Evolutionary conservation across 2,113 vertebrate species (phyloP), one percentile per base, ranked within the genome.

Genomic region (Nannobrachium achirus): DNA sequence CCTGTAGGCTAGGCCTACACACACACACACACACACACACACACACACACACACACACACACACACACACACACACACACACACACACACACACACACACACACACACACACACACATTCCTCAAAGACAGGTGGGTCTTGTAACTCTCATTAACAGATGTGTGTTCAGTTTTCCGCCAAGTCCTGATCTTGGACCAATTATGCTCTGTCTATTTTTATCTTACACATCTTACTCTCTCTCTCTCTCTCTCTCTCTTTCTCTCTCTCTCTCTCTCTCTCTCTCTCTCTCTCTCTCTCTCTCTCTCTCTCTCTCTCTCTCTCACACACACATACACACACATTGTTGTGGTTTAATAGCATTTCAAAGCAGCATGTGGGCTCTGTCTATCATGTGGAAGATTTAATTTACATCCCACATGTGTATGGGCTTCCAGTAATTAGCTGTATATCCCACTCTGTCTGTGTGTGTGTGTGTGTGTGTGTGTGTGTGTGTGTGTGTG

Each of bases 311-410:
- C 49, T 7, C 38, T 52, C 49, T 53, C 49, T 42, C 50, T 25
- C 40, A 46, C 60, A 51, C 49, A 65, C 39, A 53, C 63, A 14
- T 7, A 10, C 11, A 53, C 49, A 58, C 8, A 42, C 56, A 25
- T 9, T 57, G 33, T 40, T 38, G 33, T n/a, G 20, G 55, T 16
- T 16, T 51, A 15, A 33, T 33, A 33, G 25, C 25, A 33, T 33
- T 33, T 33, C 25, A 33, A 33, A 5, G 49, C 49, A 16, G 49
- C 16, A 16, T 9, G n/a, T 15, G n/a, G 49, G 49, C 16, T n/a
- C 15, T n/a, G 49, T 51, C n/a, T 51, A 51, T 51, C 49, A 3
- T 33, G n/a, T 51, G 49, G 49, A 51, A 15, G 49, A 6, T 51
- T 18, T 16, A 16, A 51, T 51, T 51, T 7, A 51, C 16, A 16